Evolutionary conservation across 2,113 vertebrate genomes (phyloP), one percentile per base, ranked within the genome.

Genomic region (Edolisoma coerulescens): DNA sequence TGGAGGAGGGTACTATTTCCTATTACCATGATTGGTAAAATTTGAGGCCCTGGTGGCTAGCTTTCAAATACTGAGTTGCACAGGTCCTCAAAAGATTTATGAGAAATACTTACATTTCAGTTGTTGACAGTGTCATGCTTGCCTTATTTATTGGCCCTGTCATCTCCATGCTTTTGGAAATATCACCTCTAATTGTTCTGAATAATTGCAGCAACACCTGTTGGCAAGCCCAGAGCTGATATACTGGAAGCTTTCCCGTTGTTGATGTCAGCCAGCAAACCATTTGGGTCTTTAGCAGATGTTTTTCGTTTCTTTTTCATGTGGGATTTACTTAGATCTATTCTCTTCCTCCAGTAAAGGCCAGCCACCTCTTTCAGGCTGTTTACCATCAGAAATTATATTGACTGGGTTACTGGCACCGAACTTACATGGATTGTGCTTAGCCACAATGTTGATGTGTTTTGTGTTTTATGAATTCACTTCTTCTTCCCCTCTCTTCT

Each of bases 161-260:
- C 15, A 5, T 89, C 77, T 92, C 57, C 0, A 0, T 82, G 74
- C 69, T 73, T 95, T 93, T 94, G 78, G 78, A 96, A 87, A 68
- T 71, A 89, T 35, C 74, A 82, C 89, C 49, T 95, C 74, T 95
- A 91, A 84, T 93, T 95, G 77, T 87, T 95, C 41, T 89, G 70
- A 94, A 57, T 94, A 95, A 93, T 96, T 94, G 69, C 69, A 93
- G 74, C 87, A 94, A 73, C 94, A 96, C 96, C 94, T 95, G 89
- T 84, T 91, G 89, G 89, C 78, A 91, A 82, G 41, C 57, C 45
- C 32, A n/a, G 61, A 69, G 64, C 74, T 91, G 87, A 87, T 93
- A 24, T 19, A 53, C 61, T 82, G 89, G 74, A 94, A 91, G 44
- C 65, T 82, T 93, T 97, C 77, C 91, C 2, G 0, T 39, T 86